Evolutionary conservation across 2,113 vertebrate species (phyloP).

Genomic region (Agelaius tricolor): DNA sequence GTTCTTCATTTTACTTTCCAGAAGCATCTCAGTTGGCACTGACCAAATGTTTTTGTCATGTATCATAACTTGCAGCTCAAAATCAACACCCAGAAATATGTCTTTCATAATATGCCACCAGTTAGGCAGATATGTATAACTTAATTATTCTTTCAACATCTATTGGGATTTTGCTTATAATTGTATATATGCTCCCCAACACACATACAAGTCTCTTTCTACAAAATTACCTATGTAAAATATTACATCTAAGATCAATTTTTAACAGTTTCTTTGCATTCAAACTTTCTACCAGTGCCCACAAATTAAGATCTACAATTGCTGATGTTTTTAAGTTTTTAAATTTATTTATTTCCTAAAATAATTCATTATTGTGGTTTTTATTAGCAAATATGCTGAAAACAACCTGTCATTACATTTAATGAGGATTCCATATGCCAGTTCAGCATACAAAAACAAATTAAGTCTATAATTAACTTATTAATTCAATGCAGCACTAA

Average conservation of each 20-base stretch:
- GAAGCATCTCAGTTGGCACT: background rate
- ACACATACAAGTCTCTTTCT: background rate
- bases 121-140: background rate
- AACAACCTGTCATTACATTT: background rate
- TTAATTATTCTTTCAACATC: background rate
- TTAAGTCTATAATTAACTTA: constrained; percentile 12
- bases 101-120: background rate
- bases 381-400: background rate
- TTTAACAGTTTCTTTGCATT: background rate
- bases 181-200: rapidly evolving
- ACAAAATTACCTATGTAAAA: background rate
- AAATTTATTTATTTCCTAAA: background rate
- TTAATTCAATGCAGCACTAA: background rate
- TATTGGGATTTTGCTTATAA: background rate
- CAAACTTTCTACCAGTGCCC: background rate
- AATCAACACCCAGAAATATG: background rate
- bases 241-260: background rate
- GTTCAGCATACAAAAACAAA: background rate
- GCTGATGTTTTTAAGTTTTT: background rate
- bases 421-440: background rate
- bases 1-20: background rate
- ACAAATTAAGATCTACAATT: background rate
- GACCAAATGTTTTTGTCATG: background rate
- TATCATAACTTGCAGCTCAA: background rate
- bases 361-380: background rate